phyloP scores from a whole-genome alignment of 1,140 invertebrate species.

The Papilio helenus region DNA sequence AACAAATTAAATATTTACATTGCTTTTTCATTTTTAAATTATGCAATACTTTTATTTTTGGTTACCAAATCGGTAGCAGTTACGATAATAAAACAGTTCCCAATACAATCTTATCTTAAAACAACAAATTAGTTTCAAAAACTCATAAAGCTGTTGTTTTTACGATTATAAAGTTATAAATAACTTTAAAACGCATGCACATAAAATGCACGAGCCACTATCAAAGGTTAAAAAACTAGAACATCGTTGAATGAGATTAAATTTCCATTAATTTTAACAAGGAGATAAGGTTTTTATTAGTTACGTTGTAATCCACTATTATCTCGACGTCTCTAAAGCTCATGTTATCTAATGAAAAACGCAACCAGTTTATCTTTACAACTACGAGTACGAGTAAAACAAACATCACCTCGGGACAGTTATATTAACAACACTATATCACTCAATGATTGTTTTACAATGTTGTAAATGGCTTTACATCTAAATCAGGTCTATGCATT shows the following conservation, averaged over 20 bases:
- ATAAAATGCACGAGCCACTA: background rate
- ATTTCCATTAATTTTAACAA: conserved; percentile 36
- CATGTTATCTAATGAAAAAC: conserved; percentile 46
- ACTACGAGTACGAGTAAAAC: too few relatives aligned
- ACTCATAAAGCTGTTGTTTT: background rate
- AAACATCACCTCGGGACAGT: conserved; percentile 49
- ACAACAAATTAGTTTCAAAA: background rate
- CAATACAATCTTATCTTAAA: conserved; percentile 10
- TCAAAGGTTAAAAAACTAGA: background rate
- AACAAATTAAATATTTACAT: background rate
- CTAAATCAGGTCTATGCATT: conserved; percentile 36
- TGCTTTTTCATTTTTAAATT: background rate
- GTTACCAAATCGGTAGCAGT: background rate
- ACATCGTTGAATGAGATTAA: conserved; percentile 20
- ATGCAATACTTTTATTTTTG: background rate
- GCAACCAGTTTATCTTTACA: conserved; percentile 54
- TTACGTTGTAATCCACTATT: conserved; percentile 38
- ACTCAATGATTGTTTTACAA: conserved; percentile 63
- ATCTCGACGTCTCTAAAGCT: conserved; percentile 42
- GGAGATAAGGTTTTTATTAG: conserved; percentile 26
- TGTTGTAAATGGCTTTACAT: conserved; percentile 54
- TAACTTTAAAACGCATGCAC: background rate
- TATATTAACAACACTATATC: conserved; percentile 59
- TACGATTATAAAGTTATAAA: conserved; percentile 17
- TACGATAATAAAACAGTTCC: background rate